Base-by-base conservation (phyloP, 2,888 invertebrate species). In the Euphydryas editha region DNA sequence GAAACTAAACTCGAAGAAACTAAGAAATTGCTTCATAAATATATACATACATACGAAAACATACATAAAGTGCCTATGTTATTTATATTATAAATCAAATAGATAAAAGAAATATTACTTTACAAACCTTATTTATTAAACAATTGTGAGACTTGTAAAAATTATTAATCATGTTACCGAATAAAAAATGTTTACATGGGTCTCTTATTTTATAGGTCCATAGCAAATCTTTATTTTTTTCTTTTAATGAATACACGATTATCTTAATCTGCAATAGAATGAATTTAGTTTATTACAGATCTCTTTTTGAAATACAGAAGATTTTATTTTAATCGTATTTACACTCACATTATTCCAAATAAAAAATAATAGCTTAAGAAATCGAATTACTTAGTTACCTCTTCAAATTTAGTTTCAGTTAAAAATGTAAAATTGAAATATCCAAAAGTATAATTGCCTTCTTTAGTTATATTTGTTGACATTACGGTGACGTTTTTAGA, bases 151-250 rank as follows among this genome's bases (percentile, higher is more conserved):
- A 15, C 5, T 42, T 42, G 17, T 10, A 18, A 39, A 3, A 59
- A 42, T 13, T 42, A 4, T 4, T 15, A 5, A 42, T 42, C 3
- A 13, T 11, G 42, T 4, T 39, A n/a, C 15, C 42, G 4, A 42
- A 1, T 15, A 70, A 67, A 59, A 72, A 76, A 62, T 80, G 76
- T 58, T 76, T 68, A 46, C 80, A 80, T 1, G 76, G 75, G 39
- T 79, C 70, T 1, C 69, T 71, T 15, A 77, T 8, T 47, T 71
- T 77, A 54, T 79, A 73, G 7, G 68, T 74, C 69, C 74, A 71
- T 55, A 78, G 59, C 21, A 73, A 24, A 4, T 30, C 73, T 51
- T 63, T 74, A 0, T 21, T 61, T 5, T 73, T 66, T 18, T 65
- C 65, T 37, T 74, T 73, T 15, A 68, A 0, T 11, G 57, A 60